Evolutionary conservation across 1,140 invertebrate species (phyloP), one percentile per base, ranked within the genome.

Genomic region (Pachyrhynchus sulphureomaculatus): DNA sequence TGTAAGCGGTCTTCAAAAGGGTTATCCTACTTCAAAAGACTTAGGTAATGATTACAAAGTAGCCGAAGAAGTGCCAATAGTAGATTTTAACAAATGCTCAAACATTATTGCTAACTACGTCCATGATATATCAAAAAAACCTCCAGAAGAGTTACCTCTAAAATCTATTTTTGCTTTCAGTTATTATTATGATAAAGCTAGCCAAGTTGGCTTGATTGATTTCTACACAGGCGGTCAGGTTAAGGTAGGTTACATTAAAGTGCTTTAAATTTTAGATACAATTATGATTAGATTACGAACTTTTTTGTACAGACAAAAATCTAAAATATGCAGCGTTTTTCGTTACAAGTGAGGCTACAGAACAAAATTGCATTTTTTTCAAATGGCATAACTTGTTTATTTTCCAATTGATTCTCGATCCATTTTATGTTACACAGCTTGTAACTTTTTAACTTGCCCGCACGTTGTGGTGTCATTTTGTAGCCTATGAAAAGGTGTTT

Each of bases 181-280:
- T 58, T 98, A 96, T 77, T 98, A 95, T 76, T 97, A 89, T 77
- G 95, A 98, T 69, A 80, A 92, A 49, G 92, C 92, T 17, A 84
- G 87, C 0, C 94, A 97, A 77, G 87, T 88, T 57, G 88, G 85
- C 6, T 78, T 93, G 20, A 88, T 90, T 52, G 84, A 86, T 85
- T 62, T 62, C 36, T 36, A 23, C 21, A 62, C 47, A 49, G 58
- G 58, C 15, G 58, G 58, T 32, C 58, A 61, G 53, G 49, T 61
- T 63, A 75, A 62, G 62, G 60, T 64, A 53, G 13, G 6, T n/a
- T 33, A 6, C 5, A 33, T 33, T 33, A 6, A 33, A 6, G 5
- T 33, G 5, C 29, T 6, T 33, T 6, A 33, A 33, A 5, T 33
- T 33, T 6, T 33, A 12, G 29, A 5, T 12, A 12, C 5, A 12